These are phyloP conservation scores for Cremastinae sp. DNA, from an alignment of 2,888 invertebrate species.

Conservation along the genomic window DNA sequence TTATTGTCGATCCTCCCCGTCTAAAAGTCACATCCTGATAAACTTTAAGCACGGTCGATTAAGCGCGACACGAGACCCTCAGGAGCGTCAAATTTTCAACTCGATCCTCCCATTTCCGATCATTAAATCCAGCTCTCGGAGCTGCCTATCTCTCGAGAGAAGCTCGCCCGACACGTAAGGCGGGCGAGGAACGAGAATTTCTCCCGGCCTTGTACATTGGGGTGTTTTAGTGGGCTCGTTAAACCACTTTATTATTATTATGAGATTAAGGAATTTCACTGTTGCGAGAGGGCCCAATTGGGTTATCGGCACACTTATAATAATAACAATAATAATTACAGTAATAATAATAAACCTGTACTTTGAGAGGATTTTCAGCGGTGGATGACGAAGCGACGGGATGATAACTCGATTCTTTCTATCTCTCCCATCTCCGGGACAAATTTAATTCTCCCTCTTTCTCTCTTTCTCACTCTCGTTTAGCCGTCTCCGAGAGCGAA, in stretches of 20 bases:
- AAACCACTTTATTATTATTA: slow-evolving; percentile 52
- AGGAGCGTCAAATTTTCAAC: no score
- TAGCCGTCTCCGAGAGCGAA: background rate
- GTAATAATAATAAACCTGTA: slow-evolving; percentile 16
- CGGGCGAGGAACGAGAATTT: slow-evolving; percentile 13
- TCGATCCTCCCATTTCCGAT: no score
- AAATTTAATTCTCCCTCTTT: slow-evolving; percentile 36
- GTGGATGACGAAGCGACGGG: slow-evolving; percentile 7
- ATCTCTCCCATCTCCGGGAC: slow-evolving; percentile 29
- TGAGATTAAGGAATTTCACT: slow-evolving; percentile 49
- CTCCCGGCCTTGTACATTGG: slow-evolving; percentile 11
- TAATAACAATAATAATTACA: slow-evolving; percentile 25
- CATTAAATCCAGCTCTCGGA: no score
- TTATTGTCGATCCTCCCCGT: no score
- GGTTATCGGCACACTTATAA: slow-evolving; percentile 41
- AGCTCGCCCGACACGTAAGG: background rate
- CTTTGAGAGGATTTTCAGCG: slow-evolving; percentile 6
- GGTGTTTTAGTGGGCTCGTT: slow-evolving; percentile 44
- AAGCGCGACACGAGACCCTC: no score
- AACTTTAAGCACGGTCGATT: no score
- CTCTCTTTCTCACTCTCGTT: slow-evolving; percentile 12
- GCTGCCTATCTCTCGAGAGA: no score
- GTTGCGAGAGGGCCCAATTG: slow-evolving; percentile 46
- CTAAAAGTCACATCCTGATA: no score
- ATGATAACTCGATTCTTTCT: slow-evolving; percentile 47